phyloP scores from a whole-genome alignment of 2,113 vertebrate genomes.

The Eleginops maclovinus region DNA sequence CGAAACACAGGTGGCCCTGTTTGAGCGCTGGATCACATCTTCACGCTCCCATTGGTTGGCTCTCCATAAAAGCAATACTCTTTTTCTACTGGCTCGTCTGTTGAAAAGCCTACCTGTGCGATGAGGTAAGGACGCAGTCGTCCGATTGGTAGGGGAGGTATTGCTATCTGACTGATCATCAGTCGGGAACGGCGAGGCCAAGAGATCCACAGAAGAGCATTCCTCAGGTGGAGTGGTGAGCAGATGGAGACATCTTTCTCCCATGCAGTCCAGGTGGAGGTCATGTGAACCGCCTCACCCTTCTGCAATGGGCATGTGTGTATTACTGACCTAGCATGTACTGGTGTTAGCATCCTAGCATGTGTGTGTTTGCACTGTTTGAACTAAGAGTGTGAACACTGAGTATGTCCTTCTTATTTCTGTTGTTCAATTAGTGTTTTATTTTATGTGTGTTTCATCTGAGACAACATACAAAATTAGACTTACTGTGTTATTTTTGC shows the following conservation, averaged over 20 bases:
- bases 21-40: constrained; percentile 48
- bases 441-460: not conserved
- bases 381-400: no score
- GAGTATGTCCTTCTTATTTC: not conserved
- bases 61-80: constrained; percentile 72
- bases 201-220: constrained; percentile 63
- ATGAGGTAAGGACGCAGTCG: constrained; percentile 81
- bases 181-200: constrained; percentile 75
- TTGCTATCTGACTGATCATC: constrained; percentile 87
- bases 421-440: not conserved
- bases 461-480: not conserved
- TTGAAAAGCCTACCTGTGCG: constrained; percentile 84
- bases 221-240: constrained; percentile 76
- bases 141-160: constrained; percentile 84
- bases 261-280: constrained; percentile 36
- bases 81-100: constrained; percentile 43
- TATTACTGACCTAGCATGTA: no score
- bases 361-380: no score
- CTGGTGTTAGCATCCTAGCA: no score
- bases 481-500: not conserved
- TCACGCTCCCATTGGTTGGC: constrained; percentile 74
- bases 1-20: constrained; percentile 48
- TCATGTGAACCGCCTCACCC: constrained; percentile 50
- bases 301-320: not conserved
- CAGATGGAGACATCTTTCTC: constrained; percentile 82